Base-by-base conservation (phyloP, 1,140 invertebrate genomes). In the Ostrea edulis region DNA sequence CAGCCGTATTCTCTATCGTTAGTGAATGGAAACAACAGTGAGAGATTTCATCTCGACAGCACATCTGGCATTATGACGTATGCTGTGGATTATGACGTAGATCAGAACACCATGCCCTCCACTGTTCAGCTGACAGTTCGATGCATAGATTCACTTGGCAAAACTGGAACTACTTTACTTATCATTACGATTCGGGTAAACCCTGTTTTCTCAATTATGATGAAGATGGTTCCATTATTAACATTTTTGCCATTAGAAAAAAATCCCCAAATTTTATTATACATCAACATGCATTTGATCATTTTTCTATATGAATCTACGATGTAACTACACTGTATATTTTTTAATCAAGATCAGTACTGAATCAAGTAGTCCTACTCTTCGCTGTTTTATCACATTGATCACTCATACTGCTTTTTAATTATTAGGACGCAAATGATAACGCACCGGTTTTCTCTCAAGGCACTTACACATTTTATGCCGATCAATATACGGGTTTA, bases 1-100 rank as follows among this genome's bases (percentile, higher is more conserved):
- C 58, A 52, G 8, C 44, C 54, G 2, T 89, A 87, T 22, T 82
- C 88, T 12, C 65, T 89, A 0, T 84, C 82, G 3, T 44, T 89
- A 7, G 11, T 87, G 55, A 87, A 84, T n/a, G 88, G 82, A 85
- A 89, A 89, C 88, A 84, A 71, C 53, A 89, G 86, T 35, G 86
- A 85, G 8, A 51, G 82, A 29, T 87, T 89, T 7, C 71, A 62
- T 17, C 85, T 89, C 17, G 86, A 85, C n/a, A 12, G 62, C 20
- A 82, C 25, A 17, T 65, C 86, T 0, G 88, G 88, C 3, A 14
- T 85, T 9, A 87, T 89, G 22, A 71, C 54, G 35, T 89, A 85
- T 68, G 86, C 86, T 22, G 81, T 71, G 53, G 68, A 84, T 35
- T 89, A 89, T 62, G 83, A 89, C 54, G 58, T 89, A 62, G 88